Base-by-base conservation (phyloP, 2,888 invertebrate species). In the Polia nebulosa region DNA sequence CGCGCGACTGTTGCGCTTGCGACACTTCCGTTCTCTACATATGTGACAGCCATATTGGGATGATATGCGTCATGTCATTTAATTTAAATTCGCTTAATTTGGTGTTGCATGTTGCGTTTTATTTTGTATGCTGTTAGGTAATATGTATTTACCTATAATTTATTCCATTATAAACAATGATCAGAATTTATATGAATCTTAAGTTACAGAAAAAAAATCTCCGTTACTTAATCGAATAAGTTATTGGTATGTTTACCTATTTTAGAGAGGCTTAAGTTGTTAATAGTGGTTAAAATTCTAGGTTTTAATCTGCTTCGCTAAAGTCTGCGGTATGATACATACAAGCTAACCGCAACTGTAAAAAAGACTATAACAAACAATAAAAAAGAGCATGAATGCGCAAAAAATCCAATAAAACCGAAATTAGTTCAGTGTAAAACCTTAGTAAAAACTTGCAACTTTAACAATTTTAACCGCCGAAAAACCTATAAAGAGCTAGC, bases 1-100 rank as follows among this genome's bases (percentile, higher is more conserved):
- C 64, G 51, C 34, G 80, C 77, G 78, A 44, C 55, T 62, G 29
- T 29, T 29, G 39, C 11, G 36, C 13, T 75, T 65, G 39, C 52
- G 61, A 60, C 59, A 78, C 56, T 70, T 78, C 77, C 77, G 80
- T 20, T 70, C 51, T 32, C 36, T 20, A 60, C 57, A 59, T 70
- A 13, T 62, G 41, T 51, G 61, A 9, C 51, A 39, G 59, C 70
- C 64, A 65, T 80, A 47, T 70, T 75, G 34, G 51, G 29, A 67
- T 44, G 25, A 36, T 36, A 57, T 45, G 39, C 36, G 52, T 64
- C 62, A 60, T 53, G 27, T 60, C 39, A 58, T 63, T 68, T 62
- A 63, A 63, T 66, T 61, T 47, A 36, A 27, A 53, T 79, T 57
- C 11, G 15, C 44, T 63, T 47, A 25, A 47, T 65, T 66, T 73